Evolutionary conservation across 2,113 vertebrate genomes (phyloP).

Genomic region (Kryptolebias marmoratus): DNA sequence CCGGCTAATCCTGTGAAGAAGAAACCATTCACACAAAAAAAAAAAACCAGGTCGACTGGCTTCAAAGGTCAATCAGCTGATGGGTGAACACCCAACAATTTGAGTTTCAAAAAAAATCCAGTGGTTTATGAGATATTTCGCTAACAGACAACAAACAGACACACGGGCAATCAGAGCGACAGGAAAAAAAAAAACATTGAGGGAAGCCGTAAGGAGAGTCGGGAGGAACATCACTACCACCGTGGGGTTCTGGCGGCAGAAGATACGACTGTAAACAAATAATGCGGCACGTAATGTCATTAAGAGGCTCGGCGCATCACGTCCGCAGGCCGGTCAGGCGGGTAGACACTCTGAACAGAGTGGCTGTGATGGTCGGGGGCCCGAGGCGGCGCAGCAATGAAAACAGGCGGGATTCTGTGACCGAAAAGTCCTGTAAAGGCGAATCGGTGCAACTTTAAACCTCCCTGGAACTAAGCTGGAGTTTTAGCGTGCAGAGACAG

Average conservation of each 20-base stretch:
- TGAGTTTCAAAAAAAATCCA: too few species aligned
- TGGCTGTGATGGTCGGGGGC: background rate
- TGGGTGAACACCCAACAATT: too few species aligned
- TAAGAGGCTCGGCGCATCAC: background rate
- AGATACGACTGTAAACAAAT: background rate
- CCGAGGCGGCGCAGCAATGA: background rate
- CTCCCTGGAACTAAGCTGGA: background rate
- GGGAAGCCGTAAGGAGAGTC: background rate
- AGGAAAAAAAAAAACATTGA: background rate
- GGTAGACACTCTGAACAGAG: background rate
- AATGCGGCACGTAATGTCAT: background rate
- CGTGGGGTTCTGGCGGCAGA: background rate
- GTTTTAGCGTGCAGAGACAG: background rate
- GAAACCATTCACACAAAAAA: background rate
- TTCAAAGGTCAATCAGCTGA: too few species aligned
- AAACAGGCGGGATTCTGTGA: background rate
- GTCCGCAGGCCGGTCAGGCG: background rate
- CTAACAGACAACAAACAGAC: too few species aligned
- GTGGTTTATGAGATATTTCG: too few species aligned
- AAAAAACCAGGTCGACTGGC: too few species aligned
- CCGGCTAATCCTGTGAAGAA: conserved; percentile 16
- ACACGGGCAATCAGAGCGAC: background rate
- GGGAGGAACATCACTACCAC: background rate
- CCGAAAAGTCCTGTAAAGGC: background rate
- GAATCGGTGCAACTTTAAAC: background rate